A percentile compares a stretch with the other conserved stretches of the same genome.
Evolutionary conservation across 2,797 vertebrate genomes (phyloP).

Genomic region (Acrossocheilus wenchowensis): DNA sequence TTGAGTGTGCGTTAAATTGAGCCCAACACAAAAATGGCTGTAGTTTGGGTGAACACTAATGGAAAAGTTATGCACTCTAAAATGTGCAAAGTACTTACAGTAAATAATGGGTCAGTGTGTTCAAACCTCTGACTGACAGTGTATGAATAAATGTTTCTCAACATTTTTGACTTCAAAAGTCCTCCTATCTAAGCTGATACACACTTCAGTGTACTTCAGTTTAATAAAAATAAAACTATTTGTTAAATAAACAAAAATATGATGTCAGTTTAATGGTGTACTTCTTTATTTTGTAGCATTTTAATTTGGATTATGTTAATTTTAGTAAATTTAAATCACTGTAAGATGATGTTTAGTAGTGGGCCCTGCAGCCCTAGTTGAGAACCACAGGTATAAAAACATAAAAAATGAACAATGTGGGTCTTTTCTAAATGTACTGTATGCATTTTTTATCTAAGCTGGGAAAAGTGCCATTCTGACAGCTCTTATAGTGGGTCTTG

Average conservation of each 20-base stretch:
- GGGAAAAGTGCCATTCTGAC: conserved; percentile 73
- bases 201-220: background rate
- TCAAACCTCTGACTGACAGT: background rate
- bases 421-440: background rate
- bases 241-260: background rate
- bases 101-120: background rate
- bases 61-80: background rate
- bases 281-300: background rate
- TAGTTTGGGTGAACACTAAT: background rate
- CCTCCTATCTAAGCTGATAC: background rate
- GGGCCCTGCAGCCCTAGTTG: background rate
- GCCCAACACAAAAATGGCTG: background rate
- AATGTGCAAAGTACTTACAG: background rate
- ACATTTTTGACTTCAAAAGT: background rate
- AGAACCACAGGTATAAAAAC: background rate
- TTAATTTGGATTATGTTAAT: background rate
- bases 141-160: background rate
- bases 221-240: background rate
- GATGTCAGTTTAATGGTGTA: background rate
- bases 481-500: conserved; percentile 76
- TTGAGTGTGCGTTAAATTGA: background rate
- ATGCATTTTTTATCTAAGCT: conserved; percentile 54
- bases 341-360: background rate
- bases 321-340: background rate
- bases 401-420: background rate